A percentile compares a stretch with the other conserved stretches of the same genome.
Evolutionary conservation across 2,113 vertebrate species (phyloP).

Genomic region (Ursus arctos): DNA sequence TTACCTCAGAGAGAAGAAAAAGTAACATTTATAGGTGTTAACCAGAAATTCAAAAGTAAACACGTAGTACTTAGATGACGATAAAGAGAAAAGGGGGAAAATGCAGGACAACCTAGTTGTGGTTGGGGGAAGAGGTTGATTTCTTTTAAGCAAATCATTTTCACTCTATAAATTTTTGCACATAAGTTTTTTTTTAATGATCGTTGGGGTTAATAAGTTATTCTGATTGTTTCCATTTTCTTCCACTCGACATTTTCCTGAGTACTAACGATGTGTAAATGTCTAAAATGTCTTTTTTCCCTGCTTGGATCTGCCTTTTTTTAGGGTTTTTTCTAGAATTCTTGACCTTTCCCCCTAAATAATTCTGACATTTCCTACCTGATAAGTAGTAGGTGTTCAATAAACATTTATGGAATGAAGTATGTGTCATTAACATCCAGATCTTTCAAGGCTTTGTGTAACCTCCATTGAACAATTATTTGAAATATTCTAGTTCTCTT

Average conservation of each 20-base stretch:
- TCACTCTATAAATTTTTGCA: neutral
- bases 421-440: neutral
- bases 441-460: neutral
- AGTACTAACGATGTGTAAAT: neutral
- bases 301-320: neutral
- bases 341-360: neutral
- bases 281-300: slow-evolving; percentile 14
- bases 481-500: neutral
- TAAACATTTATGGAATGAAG: neutral
- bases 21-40: neutral
- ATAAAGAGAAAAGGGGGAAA: too few species aligned
- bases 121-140: neutral
- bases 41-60: neutral
- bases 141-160: slow-evolving; percentile 47
- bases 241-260: neutral
- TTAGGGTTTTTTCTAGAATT: slow-evolving; percentile 23
- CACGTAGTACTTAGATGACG: neutral
- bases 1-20: neutral
- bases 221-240: slow-evolving; percentile 33
- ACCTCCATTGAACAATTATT: neutral
- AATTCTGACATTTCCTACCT: neutral
- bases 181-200: neutral
- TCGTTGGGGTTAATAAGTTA: slow-evolving; percentile 48
- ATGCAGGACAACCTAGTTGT: neutral
- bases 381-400: neutral